These are phyloP conservation scores for Pammene fasciana DNA, from an alignment of 2,888 invertebrate genomes.

Conservation along the genomic window DNA sequence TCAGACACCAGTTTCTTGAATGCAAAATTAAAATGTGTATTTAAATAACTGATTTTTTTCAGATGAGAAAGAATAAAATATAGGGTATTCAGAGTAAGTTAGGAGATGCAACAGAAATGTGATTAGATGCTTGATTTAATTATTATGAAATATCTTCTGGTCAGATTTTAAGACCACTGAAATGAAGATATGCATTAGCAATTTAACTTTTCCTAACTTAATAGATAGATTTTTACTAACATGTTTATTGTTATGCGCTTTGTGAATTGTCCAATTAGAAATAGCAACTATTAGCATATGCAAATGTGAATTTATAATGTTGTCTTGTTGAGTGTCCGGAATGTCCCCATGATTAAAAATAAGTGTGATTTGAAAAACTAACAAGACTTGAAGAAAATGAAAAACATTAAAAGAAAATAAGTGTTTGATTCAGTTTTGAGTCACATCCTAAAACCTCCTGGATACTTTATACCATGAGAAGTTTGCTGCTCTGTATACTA, in stretches of 20 bases:
- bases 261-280: constrained; percentile 7
- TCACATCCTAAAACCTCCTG: no score
- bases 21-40: background rate
- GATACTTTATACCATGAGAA: background rate
- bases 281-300: constrained; percentile 5
- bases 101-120: constrained; percentile 49
- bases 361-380: constrained; percentile 9
- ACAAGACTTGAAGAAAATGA: background rate
- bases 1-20: background rate
- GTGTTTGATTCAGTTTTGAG: background rate
- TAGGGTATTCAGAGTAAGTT: constrained; percentile 58
- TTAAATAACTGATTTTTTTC: constrained; percentile 56
- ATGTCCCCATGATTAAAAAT: background rate
- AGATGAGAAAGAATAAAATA: constrained; percentile 76
- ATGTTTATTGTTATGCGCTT: background rate
- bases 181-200: constrained; percentile 11
- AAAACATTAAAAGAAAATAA: background rate
- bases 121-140: constrained; percentile 47
- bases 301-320: background rate
- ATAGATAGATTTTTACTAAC: constrained; percentile 10
- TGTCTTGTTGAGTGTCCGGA: background rate
- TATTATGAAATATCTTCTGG: constrained; percentile 6
- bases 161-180: background rate
- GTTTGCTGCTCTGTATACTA: background rate
- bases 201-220: constrained; percentile 12